These are phyloP conservation scores for Bucorvus abyssinicus DNA, from an alignment of 2,797 vertebrate species.

Conservation along the genomic window DNA sequence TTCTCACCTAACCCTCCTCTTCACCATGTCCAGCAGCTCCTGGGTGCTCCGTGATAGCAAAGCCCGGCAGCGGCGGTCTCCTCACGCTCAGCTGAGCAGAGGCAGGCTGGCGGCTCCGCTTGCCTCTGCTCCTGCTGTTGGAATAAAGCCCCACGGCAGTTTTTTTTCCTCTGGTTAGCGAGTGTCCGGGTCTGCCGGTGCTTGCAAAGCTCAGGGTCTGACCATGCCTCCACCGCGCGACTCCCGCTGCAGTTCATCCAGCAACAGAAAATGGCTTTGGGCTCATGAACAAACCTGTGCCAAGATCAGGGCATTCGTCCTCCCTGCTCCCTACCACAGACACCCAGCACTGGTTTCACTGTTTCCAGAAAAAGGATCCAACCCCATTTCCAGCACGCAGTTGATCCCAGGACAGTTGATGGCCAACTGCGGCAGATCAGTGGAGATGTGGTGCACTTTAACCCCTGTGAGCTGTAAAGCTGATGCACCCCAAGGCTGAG, in stretches of 20 bases:
- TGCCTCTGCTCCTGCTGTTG: background rate
- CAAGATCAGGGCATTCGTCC: rapidly evolving
- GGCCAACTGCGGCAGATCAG: background rate
- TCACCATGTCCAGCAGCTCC: background rate
- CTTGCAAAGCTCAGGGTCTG: background rate
- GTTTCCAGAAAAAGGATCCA: background rate
- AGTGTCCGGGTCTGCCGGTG: rapidly evolving
- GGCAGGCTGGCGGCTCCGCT: background rate
- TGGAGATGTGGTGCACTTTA: background rate
- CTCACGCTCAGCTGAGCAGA: background rate
- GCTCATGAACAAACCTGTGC: background rate
- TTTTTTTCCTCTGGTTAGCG: background rate
- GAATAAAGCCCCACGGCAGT: background rate
- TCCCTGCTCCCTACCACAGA: background rate
- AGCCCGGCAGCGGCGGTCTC: background rate
- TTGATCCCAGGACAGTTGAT: background rate
- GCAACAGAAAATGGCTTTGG: rapidly evolving
- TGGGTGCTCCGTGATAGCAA: background rate
- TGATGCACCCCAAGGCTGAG: background rate
- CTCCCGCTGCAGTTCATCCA: background rate
- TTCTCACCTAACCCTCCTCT: background rate
- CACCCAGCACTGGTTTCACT: background rate
- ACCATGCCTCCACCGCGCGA: rapidly evolving
- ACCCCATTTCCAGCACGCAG: rapidly evolving
- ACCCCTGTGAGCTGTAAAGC: background rate